Evolutionary conservation across 2,797 vertebrate species (phyloP).

Genomic region (Okamejei kenojei): DNA sequence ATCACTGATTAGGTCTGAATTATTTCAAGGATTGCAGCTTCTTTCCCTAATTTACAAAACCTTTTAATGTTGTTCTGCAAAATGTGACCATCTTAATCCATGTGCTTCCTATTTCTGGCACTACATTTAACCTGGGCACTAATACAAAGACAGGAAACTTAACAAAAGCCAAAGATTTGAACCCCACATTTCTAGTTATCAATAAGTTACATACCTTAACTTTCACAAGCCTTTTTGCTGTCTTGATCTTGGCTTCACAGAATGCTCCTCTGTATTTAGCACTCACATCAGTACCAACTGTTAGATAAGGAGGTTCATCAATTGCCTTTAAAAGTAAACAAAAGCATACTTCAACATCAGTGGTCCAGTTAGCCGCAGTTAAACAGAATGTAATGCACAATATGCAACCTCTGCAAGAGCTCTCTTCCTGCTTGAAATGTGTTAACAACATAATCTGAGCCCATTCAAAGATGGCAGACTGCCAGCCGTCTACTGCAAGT

Average conservation of each 20-base stretch:
- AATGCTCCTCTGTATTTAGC: slow-evolving; percentile 75
- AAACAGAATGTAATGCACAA: neutral
- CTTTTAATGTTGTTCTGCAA: neutral
- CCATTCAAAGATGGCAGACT: neutral
- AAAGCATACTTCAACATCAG: neutral
- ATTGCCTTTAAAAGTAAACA: slow-evolving; percentile 54
- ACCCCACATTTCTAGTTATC: neutral
- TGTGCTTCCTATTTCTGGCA: neutral
- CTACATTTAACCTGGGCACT: neutral
- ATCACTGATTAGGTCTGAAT: neutral
- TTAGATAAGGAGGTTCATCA: slow-evolving; percentile 72
- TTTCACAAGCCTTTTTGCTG: slow-evolving; percentile 69
- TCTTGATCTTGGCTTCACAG: slow-evolving; percentile 76
- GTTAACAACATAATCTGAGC: neutral
- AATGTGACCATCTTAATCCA: neutral
- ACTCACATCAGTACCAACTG: slow-evolving; percentile 72
- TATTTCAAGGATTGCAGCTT: neutral
- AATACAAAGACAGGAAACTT: neutral
- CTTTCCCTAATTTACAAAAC: neutral
- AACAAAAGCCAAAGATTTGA: neutral
- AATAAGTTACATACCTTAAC: slow-evolving; percentile 61
- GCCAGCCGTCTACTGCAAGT: neutral
- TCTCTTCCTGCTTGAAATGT: neutral
- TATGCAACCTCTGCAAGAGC: neutral
- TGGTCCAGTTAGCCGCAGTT: neutral